Base-by-base conservation (phyloP, 2,797 vertebrate genomes). In the Protonibea diacanthus region DNA sequence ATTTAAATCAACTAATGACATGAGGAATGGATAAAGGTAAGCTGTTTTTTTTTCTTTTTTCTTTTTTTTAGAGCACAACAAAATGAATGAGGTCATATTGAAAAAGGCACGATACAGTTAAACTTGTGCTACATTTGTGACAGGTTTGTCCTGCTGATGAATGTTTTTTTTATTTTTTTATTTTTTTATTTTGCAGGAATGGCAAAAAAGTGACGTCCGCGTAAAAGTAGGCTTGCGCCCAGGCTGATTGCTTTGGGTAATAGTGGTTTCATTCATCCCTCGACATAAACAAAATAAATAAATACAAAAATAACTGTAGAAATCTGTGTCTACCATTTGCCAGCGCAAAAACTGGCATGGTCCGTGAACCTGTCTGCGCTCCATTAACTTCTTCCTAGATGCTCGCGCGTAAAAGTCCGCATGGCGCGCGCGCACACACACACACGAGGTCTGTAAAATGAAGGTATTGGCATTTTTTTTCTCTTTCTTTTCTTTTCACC, bases 81-180 rank as follows among this genome's bases (percentile, higher is more conserved):
- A 96, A 96, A 92, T 97, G 96, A 96, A 92, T 97, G 96, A 99
- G 97, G 97, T 98, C 95, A 97, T 98, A 95, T 95, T 95, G 94
- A 96, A 97, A 97, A 96, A 99, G 97, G 97, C 98, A 99, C 97
- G 94, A 92, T 94, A 95, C 95, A 94, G 94, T 96, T 97, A 94
- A 95, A 95, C 94, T 92, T 95, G 94, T 96, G 96, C 96, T 95
- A 96, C 96, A 97, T 97, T 87, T 95, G 94, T 93, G 94, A 95
- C 90, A 93, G 92, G 90, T 72, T 38, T 92, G 85, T 91, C 91
- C 92, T 91, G 93, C 88, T 9, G 88, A 82, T 87, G 64, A 79
- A 79, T 77, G 45, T 70, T 84, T 38, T 9, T 38, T 33, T 1
- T 29, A n/a, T 29, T 6, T 33, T 88, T 78, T 29, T 6, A 29